Percentiles rank a stretch among this genome's conserved stretches.
phyloP scores from a whole-genome alignment of 1,140 invertebrate species.

The Monomorium pharaonis region DNA sequence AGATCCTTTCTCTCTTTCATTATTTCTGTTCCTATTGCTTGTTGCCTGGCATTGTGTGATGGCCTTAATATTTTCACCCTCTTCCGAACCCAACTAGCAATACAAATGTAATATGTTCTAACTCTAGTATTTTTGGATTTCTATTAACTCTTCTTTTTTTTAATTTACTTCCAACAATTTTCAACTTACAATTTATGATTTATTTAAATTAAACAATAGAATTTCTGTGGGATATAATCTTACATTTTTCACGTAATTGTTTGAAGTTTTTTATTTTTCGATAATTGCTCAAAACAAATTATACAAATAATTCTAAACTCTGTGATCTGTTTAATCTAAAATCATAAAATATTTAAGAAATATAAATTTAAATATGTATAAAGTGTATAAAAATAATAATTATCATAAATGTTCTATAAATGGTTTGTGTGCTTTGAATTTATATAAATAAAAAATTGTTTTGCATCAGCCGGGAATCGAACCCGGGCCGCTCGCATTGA shows the following conservation, averaged over 20 bases:
- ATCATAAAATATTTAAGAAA: too few relatives aligned
- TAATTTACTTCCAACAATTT: background rate
- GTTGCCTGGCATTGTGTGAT: too few relatives aligned
- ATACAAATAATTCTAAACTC: background rate
- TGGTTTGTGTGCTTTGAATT: background rate
- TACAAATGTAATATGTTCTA: too few relatives aligned
- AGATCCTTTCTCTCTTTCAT: too few relatives aligned
- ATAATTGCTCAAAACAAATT: background rate
- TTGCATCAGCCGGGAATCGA: conserved; percentile 94
- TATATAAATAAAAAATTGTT: background rate
- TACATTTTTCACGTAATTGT: background rate
- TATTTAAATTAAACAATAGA: background rate
- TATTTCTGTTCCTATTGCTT: too few relatives aligned
- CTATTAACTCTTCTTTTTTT: background rate
- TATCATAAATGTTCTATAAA: too few relatives aligned
- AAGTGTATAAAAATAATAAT: too few relatives aligned
- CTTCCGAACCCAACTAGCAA: too few relatives aligned
- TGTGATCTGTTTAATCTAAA: too few relatives aligned
- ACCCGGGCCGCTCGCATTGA: conserved; percentile 96
- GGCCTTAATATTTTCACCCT: too few relatives aligned
- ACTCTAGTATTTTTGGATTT: background rate
- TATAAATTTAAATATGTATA: too few relatives aligned
- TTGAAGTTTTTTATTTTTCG: background rate
- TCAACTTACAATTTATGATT: background rate
- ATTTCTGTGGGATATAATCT: background rate